Base-by-base conservation (phyloP, 1,140 invertebrate species). In the Pectinophora gossypiella region DNA sequence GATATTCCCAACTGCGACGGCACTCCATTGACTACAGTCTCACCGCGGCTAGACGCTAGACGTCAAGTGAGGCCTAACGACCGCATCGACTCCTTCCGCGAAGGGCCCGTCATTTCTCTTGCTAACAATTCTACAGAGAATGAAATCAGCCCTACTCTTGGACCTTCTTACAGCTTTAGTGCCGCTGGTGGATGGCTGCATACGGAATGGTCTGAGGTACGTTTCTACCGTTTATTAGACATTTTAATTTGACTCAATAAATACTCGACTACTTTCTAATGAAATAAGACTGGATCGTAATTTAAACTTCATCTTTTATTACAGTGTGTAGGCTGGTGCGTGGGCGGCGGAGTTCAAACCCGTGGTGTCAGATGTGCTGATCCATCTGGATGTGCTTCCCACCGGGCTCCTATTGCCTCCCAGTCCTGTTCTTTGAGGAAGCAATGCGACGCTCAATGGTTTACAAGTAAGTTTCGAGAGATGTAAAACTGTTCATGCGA, bases 301-400 rank as follows among this genome's bases (percentile, higher is more conserved):
- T 32, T 9, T 3, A 9, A 32, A 32, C 4, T 10, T 12, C 9
- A 32, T 6, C 16, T 44, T 55, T 15, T 54, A 32, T 27, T 54
- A 54, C 42, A 90, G 89, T 90, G 89, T 57, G 88, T 89, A 3
- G 89, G 87, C 15, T 88, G 85, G 66, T 94, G 93, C 62, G 68
- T 82, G 3, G 92, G 92, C 0, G 89, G 89, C 20, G 92, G 92
- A 0, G 76, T 91, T 1, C 92, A 93, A 69, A 90, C 90, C 13
- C 81, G 92, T 7, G 89, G 90, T 15, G 91, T 93, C 2, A 84
- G 90, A 12, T 94, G 92, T 59, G 89, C 90, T 1, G 88, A 89
- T 3, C 82, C 85, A 0, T 52, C 77, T 3, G 87, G 85, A 3
- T 93, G 92, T 64, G 82, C 89, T 19, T 62, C 82, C 2, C 74